Base-by-base conservation (phyloP, 2,797 vertebrate species). In the Scolopax bukidnonensis region DNA sequence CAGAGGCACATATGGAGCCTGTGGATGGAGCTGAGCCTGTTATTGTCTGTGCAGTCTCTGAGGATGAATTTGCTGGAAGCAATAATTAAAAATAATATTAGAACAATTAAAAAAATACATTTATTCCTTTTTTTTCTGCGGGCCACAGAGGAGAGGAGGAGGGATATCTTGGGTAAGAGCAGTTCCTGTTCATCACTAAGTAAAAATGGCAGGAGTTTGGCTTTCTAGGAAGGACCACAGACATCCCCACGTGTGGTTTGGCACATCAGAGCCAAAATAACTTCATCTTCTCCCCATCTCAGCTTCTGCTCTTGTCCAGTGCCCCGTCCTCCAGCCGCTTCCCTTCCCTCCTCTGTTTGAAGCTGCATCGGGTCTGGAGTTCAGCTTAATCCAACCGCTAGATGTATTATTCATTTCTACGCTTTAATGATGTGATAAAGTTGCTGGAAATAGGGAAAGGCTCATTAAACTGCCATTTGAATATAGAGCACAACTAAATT, bases 371-470 rank as follows among this genome's bases (percentile, higher is more conserved):
- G 98, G 97, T 97, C 97, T 97, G 97, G 96, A 97, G 97, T 98
- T 98, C 97, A 98, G 95, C 94, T 95, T 97, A 97, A 96, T 96
- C 96, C 98, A 96, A 94, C 96, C 36, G 80, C 98, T 97, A 98
- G 98, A 99, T 99, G 98, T 99, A 98, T 99, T 99, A 99, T 99
- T 99, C 98, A 99, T 98, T 95, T 92, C 90, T 91, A 82, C 4
- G 82, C 98, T 98, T 97, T 98, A 98, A 99, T 98, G 98, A 98
- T 98, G 98, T 96, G 97, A 98, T 98, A 98, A 98, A 98, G 97
- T 98, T 98, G 97, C 97, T 97, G 96, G 98, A 98, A 98, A 98
- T 97, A 98, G 98, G 98, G 98, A 98, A 98, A 98, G 97, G 97
- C 98, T 99, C 98, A 99, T 99, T 98, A 99, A 99, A 98, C 97